These are phyloP conservation scores for Atherinosoma microstoma DNA, from an alignment of 2,797 vertebrate species.

Conservation along the genomic window DNA sequence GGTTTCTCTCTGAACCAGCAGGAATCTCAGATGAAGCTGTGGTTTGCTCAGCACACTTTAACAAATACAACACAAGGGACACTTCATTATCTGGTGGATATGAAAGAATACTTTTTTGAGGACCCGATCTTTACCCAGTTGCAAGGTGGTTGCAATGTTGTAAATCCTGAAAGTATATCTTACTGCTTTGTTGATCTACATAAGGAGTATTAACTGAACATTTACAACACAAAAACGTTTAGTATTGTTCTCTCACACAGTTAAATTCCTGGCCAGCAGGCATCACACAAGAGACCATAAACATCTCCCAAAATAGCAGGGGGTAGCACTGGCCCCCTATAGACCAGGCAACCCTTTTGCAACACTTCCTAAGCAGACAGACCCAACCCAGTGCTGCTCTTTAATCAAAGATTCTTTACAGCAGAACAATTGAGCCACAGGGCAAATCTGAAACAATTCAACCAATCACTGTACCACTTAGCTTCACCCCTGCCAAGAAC, in stretches of 20 bases:
- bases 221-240: constrained; percentile 19
- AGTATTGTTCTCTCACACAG: constrained; percentile 35
- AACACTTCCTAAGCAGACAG: constrained; percentile 78
- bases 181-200: constrained; percentile 4
- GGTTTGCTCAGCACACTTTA: background rate
- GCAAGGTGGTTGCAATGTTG: background rate
- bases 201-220: constrained; percentile 1
- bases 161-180: background rate
- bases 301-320: constrained; percentile 75
- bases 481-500: constrained; percentile 42
- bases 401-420: constrained; percentile 80
- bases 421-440: constrained; percentile 80
- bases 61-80: background rate
- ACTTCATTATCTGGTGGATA: background rate
- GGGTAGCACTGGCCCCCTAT: constrained; percentile 66
- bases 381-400: constrained; percentile 75
- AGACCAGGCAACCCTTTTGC: constrained; percentile 73
- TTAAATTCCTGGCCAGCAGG: constrained; percentile 53
- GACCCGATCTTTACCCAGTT: background rate
- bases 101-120: constrained; percentile 1
- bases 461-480: constrained; percentile 48
- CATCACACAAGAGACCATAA: constrained; percentile 68
- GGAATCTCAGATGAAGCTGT: background rate
- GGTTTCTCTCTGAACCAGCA: background rate
- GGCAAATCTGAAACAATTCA: constrained; percentile 73